These are phyloP conservation scores for Platycnemis pennipes DNA, from an alignment of 2,888 invertebrate species.

Conservation along the genomic window DNA sequence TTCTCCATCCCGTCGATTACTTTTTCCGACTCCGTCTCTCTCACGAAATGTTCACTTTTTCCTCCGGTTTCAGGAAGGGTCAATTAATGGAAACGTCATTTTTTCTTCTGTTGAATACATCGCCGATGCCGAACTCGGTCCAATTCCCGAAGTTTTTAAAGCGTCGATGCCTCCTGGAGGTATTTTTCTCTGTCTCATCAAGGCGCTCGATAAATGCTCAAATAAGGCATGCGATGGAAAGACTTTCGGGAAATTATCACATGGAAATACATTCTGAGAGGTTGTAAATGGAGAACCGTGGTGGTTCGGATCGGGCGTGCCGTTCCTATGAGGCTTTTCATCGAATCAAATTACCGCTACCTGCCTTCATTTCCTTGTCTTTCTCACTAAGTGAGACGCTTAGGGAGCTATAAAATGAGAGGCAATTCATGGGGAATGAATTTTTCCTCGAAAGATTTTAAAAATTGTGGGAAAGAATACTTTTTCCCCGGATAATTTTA, in stretches of 20 bases:
- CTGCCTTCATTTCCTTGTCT: neutral
- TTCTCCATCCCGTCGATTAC: neutral
- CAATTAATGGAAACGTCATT: slow-evolving; percentile 15
- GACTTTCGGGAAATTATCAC: neutral
- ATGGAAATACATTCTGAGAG: neutral
- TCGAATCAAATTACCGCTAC: neutral
- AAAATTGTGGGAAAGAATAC: too few species aligned
- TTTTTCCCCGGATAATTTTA: too few species aligned
- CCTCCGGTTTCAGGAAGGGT: slow-evolving; percentile 37
- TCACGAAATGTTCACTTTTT: slow-evolving; percentile 4
- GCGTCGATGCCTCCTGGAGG: neutral
- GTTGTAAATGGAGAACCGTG: neutral
- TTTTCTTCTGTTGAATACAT: neutral
- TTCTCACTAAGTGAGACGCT: neutral
- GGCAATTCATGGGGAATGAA: too few species aligned
- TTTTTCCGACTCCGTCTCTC: neutral
- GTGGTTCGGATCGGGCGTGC: neutral
- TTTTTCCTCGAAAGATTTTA: too few species aligned
- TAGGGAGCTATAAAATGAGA: too few species aligned
- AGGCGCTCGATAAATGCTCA: neutral
- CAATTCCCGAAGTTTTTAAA: neutral
- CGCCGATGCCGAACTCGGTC: neutral
- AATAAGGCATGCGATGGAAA: neutral
- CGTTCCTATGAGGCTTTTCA: neutral
- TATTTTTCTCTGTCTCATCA: neutral